Evolutionary conservation across 2,888 invertebrate species (phyloP).

Genomic region (Ornithoptera alexandrae): DNA sequence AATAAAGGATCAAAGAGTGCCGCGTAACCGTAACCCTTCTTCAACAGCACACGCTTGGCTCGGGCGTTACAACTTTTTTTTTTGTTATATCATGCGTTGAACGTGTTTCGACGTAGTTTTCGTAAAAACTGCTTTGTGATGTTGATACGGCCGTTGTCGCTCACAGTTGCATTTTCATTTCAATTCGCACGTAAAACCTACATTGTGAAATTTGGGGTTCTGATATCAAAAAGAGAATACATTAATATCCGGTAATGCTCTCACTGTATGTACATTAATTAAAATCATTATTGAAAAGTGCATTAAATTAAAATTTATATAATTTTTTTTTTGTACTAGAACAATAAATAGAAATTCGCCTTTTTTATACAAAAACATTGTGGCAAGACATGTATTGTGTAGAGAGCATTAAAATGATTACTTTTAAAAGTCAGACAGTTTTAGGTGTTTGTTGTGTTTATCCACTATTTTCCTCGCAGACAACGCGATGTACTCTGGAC

Average conservation of each 20-base stretch:
- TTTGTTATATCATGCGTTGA: conserved; percentile 18
- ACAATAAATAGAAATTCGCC: too few species aligned
- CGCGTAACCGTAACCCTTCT: conserved; percentile 49
- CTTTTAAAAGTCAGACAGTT: conserved; percentile 11
- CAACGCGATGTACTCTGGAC: conserved; percentile 20
- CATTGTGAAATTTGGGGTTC: conserved; percentile 4
- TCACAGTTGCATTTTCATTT: conserved; percentile 19
- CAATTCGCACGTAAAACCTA: conserved; percentile 7
- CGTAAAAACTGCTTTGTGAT: conserved; percentile 19
- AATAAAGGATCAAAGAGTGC: conserved; percentile 77
- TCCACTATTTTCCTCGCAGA: conserved; percentile 11
- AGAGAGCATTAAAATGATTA: conserved; percentile 6
- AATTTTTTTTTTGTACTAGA: too few species aligned
- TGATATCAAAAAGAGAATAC: background rate
- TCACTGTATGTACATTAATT: background rate
- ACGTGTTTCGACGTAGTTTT: conserved; percentile 11
- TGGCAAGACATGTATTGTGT: too few species aligned
- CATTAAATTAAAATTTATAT: too few species aligned
- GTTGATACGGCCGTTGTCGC: conserved; percentile 13
- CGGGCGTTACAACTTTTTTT: conserved; percentile 16
- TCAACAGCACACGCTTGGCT: conserved; percentile 29
- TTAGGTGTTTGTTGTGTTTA: conserved; percentile 15
- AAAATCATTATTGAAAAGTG: too few species aligned
- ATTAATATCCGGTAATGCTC: background rate
- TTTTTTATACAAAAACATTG: background rate